Evolutionary conservation across 2,797 vertebrate species (phyloP).

Genomic region (Coranthus polyacanthus): DNA sequence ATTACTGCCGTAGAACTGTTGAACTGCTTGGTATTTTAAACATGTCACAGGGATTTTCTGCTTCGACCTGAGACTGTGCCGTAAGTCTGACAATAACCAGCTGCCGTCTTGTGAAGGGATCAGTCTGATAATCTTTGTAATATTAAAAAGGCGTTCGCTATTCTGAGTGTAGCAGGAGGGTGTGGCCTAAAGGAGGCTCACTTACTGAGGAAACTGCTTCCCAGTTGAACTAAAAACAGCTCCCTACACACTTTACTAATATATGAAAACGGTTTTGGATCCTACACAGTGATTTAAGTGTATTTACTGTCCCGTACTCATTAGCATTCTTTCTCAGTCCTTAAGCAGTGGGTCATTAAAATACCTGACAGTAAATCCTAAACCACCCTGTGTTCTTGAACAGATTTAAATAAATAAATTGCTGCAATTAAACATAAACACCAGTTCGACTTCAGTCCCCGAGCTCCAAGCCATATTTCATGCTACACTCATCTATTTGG

Average conservation of each 20-base stretch:
- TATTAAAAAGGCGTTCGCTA: conserved; percentile 54
- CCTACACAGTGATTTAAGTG: conserved; percentile 20
- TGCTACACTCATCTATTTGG: conserved; percentile 50
- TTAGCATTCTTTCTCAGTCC: conserved; percentile 61
- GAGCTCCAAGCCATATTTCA: conserved; percentile 59
- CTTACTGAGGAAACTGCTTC: conserved; percentile 22
- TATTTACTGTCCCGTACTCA: conserved; percentile 40
- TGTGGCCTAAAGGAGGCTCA: conserved; percentile 25
- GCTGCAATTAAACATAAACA: conserved; percentile 70
- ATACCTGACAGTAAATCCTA: conserved; percentile 50
- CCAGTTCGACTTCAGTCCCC: conserved; percentile 50
- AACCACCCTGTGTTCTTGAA: conserved; percentile 52
- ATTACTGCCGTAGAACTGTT: conserved; percentile 27
- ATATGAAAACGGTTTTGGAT: conserved; percentile 25
- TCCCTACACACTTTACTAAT: conserved; percentile 24
- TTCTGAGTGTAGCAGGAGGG: conserved; percentile 17
- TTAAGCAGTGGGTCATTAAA: conserved; percentile 47
- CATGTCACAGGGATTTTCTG: conserved; percentile 52
- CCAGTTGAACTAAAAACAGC: conserved; percentile 14
- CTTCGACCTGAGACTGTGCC: conserved; percentile 27
- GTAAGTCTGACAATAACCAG: conserved; percentile 33
- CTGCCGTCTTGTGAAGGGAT: conserved; percentile 42
- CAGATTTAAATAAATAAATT: conserved; percentile 76
- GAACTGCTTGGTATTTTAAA: conserved; percentile 64
- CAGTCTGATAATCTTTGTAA: conserved; percentile 54